Conservation (phyloP, 2,888 invertebrate species). For the Diabrotica balteata region DNA sequence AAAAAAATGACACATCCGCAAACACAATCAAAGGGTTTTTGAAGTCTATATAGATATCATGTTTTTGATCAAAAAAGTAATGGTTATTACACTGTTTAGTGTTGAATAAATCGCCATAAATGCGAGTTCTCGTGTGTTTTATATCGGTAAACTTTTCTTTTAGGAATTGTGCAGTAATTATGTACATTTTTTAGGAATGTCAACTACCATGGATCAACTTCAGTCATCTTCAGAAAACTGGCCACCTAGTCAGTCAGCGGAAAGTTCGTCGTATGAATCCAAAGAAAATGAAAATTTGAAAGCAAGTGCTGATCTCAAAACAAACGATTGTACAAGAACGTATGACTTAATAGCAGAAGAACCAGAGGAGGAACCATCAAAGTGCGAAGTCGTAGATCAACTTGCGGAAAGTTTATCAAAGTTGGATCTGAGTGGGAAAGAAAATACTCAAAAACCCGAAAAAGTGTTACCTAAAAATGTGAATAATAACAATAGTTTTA, state of each 20-base stretch:
- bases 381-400: conserved; percentile 62
- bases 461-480: conserved; percentile 44
- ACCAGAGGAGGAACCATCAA: conserved; percentile 63
- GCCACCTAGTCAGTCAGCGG: conserved; percentile 71
- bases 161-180: too few relatives aligned
- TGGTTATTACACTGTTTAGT: too few relatives aligned
- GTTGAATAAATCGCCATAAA: too few relatives aligned
- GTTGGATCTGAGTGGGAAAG: conserved; percentile 54
- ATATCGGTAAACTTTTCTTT: too few relatives aligned
- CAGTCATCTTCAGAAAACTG: conserved; percentile 74
- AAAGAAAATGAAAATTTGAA: conserved; percentile 48
- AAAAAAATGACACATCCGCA: too few relatives aligned
- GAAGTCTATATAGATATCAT: too few relatives aligned
- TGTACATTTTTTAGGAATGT: conserved; percentile 56
- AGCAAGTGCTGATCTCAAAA: conserved; percentile 58
- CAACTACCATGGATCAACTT: conserved; percentile 76
- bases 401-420: conserved; percentile 60
- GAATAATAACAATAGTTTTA: conserved; percentile 63
- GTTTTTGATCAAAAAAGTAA: too few relatives aligned
- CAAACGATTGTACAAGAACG: conserved; percentile 56
- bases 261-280: conserved; percentile 66
- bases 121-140: too few relatives aligned
- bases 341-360: conserved; percentile 66
- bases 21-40: too few relatives aligned
- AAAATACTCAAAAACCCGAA: conserved; percentile 33